Percentiles rank a stretch among this genome's conserved stretches.
phyloP scores from a whole-genome alignment of 2,797 vertebrate species.

The Myotis myotis region DNA sequence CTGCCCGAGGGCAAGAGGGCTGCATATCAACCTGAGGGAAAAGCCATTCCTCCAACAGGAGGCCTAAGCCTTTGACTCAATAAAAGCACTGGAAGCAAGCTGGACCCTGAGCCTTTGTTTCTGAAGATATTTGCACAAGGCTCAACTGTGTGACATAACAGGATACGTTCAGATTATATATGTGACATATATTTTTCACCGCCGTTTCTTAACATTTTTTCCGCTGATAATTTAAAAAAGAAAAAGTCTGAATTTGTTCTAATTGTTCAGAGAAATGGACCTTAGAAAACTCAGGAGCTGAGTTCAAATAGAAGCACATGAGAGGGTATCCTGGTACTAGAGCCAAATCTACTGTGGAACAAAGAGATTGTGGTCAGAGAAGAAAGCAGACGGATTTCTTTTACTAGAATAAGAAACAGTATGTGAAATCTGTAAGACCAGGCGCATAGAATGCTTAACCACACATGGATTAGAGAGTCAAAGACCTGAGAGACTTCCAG shows the following conservation, averaged over 20 bases:
- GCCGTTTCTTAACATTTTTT: not conserved
- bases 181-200: not conserved
- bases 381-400: conserved; percentile 17
- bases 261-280: conserved; percentile 1
- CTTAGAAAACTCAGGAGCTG: conserved; percentile 6
- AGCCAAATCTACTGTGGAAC: conserved; percentile 18
- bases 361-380: conserved; percentile 18
- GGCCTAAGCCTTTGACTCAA: not conserved
- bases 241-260: not conserved
- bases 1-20: not conserved
- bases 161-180: not conserved
- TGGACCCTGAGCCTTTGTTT: not conserved
- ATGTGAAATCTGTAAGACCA: not conserved
- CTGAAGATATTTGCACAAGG: not conserved
- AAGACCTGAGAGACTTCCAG: not conserved
- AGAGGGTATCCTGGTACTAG: not conserved
- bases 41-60: not conserved
- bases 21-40: not conserved
- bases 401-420: not conserved
- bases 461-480: not conserved
- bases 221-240: not conserved
- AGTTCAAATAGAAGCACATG: not conserved
- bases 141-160: not conserved
- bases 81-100: not conserved
- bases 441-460: not conserved